Percentiles rank a stretch among this genome's conserved stretches.
These are phyloP conservation scores for Gonatopus flavifemur DNA, from an alignment of 1,140 invertebrate species.

Conservation along the genomic window DNA sequence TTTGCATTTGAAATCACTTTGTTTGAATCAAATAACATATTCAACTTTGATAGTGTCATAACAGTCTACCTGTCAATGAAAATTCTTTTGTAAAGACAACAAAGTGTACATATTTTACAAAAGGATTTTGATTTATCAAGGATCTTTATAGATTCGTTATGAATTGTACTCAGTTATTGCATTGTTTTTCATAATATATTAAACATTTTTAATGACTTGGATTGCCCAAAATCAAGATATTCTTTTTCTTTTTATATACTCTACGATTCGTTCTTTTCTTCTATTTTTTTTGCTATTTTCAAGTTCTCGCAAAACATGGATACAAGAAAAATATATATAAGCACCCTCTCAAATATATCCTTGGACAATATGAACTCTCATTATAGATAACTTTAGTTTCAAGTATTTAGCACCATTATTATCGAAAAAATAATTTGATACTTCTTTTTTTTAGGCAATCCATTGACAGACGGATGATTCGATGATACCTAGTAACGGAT, in stretches of 20 bases:
- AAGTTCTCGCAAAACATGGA: constrained; percentile 29
- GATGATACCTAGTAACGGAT: constrained; percentile 37
- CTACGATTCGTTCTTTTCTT: constrained; percentile 8
- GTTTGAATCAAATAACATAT: constrained; percentile 29
- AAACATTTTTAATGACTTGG: constrained; percentile 14
- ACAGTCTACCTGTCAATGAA: constrained; percentile 20
- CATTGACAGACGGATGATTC: constrained; percentile 51
- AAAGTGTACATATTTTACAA: constrained; percentile 30
- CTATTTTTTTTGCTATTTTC: constrained; percentile 20
- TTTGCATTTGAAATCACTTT: constrained; percentile 29
- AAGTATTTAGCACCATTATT: constrained; percentile 51
- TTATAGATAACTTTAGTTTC: constrained; percentile 45
- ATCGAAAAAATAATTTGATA: constrained; percentile 47
- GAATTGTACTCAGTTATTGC: constrained; percentile 49
- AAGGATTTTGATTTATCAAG: constrained; percentile 42
- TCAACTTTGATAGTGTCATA: constrained; percentile 15
- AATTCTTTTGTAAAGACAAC: constrained; percentile 29
- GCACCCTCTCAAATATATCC: constrained; percentile 42
- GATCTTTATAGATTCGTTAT: constrained; percentile 35
- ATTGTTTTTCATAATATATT: constrained; percentile 31
- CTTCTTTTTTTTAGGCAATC: constrained; percentile 48
- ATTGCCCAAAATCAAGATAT: no score
- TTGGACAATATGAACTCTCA: constrained; percentile 39
- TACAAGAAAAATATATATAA: constrained; percentile 43
- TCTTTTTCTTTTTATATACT: constrained; percentile 1